Percentiles rank a stretch among this genome's conserved stretches.
phyloP scores from a whole-genome alignment of 2,113 vertebrate genomes.

The Pangasianodon gigas region DNA sequence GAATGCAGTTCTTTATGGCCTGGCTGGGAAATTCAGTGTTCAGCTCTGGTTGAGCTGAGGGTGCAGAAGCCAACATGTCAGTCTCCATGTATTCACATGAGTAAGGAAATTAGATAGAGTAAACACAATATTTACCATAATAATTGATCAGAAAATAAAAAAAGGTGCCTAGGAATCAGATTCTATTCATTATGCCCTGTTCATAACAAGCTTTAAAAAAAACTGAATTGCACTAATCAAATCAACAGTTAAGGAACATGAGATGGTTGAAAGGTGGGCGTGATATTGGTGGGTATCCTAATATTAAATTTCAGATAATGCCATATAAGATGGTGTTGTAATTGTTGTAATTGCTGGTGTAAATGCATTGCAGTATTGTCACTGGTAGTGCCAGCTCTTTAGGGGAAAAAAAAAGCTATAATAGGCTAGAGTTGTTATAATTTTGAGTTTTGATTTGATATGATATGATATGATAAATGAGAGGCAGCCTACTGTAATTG shows the following conservation, averaged over 20 bases:
- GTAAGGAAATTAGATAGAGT: constrained; percentile 19
- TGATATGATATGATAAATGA: constrained; percentile 64
- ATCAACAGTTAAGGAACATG: constrained; percentile 10
- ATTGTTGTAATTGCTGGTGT: constrained; percentile 32
- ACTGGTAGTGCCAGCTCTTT: constrained; percentile 2
- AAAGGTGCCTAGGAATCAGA: background rate
- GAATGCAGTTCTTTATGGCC: constrained; percentile 52
- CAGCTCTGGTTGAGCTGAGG: constrained; percentile 20
- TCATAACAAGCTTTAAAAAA: background rate
- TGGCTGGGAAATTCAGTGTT: constrained; percentile 28
- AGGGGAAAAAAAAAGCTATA: background rate
- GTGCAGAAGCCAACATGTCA: constrained; percentile 26
- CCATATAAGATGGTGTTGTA: constrained; percentile 13
- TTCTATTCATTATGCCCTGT: constrained; percentile 17
- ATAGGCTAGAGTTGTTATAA: constrained; percentile 46
- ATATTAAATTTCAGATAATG: background rate
- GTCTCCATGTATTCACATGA: constrained; percentile 1
- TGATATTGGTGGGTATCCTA: background rate
- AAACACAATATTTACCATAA: constrained; percentile 32
- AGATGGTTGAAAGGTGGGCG: constrained; percentile 14
- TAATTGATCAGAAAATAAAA: constrained; percentile 12
- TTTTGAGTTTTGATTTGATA: constrained; percentile 66
- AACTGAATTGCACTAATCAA: background rate
- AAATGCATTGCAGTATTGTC: background rate
- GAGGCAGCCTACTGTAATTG: constrained; percentile 73